Evolutionary conservation across 2,113 vertebrate species (phyloP).

Genomic region (Platichthys stellatus): DNA sequence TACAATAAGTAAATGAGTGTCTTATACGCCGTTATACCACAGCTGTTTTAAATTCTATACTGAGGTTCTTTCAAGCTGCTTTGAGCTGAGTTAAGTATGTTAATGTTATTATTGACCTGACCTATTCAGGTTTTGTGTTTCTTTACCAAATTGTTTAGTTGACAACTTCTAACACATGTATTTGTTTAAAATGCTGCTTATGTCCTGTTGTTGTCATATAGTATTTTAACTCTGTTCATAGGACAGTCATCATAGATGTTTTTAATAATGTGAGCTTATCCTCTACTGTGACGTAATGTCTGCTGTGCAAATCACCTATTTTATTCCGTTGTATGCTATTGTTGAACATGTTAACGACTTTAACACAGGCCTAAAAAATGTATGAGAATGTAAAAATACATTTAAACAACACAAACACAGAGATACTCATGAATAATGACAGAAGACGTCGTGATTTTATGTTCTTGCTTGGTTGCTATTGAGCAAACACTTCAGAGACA

Average conservation of each 20-base stretch:
- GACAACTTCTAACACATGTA: no score
- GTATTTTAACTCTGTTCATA: not conserved
- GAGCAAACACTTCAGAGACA: constrained; percentile 86
- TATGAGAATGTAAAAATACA: not conserved
- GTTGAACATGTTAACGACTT: not conserved
- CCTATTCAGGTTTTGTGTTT: no score
- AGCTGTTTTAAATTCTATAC: not conserved
- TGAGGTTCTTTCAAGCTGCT: no score
- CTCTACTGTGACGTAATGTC: no score
- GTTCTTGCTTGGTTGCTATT: constrained; percentile 82
- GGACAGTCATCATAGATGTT: not conserved
- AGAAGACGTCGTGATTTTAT: constrained; percentile 79
- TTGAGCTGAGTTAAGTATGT: no score
- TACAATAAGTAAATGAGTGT: not conserved
- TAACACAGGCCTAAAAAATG: not conserved
- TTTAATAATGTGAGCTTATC: not conserved
- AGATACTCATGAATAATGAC: constrained; percentile 66
- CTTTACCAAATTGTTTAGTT: no score
- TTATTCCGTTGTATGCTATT: not conserved
- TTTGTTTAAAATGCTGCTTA: not conserved
- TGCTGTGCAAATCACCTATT: not conserved
- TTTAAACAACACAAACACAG: not conserved
- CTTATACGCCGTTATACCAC: not conserved
- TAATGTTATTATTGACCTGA: no score
- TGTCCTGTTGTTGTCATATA: not conserved